Evolutionary conservation across 2,797 vertebrate species (phyloP).

Genomic region (Spinus olivaceus): DNA sequence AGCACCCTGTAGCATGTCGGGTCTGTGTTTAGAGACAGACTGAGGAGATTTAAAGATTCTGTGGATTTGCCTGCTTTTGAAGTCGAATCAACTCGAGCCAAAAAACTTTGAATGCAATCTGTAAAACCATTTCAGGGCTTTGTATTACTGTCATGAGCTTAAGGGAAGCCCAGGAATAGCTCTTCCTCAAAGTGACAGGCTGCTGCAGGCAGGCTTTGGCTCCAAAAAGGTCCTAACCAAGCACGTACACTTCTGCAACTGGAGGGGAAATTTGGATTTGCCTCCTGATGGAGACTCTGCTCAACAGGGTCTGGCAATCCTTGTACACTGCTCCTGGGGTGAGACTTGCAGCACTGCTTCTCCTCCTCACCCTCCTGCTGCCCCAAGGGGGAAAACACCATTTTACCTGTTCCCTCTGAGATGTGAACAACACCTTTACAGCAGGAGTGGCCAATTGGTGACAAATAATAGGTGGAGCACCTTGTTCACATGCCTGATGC

Average conservation of each 20-base stretch:
- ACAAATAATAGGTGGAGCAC: neutral
- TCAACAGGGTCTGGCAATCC: neutral
- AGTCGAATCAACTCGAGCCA: neutral
- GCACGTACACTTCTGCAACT: neutral
- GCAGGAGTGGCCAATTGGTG: neutral
- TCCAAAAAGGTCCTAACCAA: neutral
- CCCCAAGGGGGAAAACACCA: neutral
- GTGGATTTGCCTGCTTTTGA: conserved; percentile 51
- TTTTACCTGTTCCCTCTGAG: neutral
- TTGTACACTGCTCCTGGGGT: neutral
- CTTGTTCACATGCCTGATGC: no score
- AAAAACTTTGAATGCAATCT: conserved; percentile 22
- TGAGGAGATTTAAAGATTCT: conserved; percentile 43
- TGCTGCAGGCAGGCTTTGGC: neutral
- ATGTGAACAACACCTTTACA: neutral
- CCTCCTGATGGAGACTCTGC: neutral
- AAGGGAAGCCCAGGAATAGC: neutral
- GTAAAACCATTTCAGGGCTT: conserved; percentile 2
- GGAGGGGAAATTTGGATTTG: neutral
- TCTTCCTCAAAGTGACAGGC: neutral
- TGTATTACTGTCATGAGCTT: conserved; percentile 20
- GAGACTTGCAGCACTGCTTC: neutral
- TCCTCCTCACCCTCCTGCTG: neutral
- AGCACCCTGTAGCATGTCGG: neutral
- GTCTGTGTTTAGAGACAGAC: conserved; percentile 45